Conservation (phyloP, 2,888 invertebrate species). For the Zaprionus obscuricornis region DNA sequence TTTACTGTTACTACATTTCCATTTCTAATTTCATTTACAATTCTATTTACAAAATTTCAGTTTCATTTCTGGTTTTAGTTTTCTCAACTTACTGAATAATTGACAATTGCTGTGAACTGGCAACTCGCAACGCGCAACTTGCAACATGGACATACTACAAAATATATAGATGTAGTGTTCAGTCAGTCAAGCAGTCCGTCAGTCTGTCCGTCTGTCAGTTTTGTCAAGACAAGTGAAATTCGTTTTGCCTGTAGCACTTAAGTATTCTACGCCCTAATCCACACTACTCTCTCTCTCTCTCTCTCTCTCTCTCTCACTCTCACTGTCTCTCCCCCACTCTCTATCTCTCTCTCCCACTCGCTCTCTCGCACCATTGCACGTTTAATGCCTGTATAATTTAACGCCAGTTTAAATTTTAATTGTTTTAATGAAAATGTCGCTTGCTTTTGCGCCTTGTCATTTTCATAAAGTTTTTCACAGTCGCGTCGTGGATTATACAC, state of each 20-base stretch:
- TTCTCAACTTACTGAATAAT: slow-evolving; percentile 55
- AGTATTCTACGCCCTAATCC: no score
- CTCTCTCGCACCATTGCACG: slow-evolving; percentile 50
- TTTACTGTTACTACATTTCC: no score
- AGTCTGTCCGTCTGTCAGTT: no score
- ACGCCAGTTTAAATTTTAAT: slow-evolving; percentile 82
- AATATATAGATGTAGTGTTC: no score
- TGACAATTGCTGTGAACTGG: slow-evolving; percentile 37
- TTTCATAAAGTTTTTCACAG: slow-evolving; percentile 71
- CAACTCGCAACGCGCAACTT: no score
- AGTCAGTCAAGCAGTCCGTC: no score
- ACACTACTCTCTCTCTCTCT: slow-evolving; percentile 35
- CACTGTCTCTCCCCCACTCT: background rate
- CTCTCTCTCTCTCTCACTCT: no score
- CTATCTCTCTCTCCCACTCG: no score
- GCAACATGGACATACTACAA: no score
- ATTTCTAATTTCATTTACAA: slow-evolving; percentile 20
- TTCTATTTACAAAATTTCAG: background rate
- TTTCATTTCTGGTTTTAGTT: slow-evolving; percentile 7
- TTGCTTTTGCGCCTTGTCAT: slow-evolving; percentile 64
- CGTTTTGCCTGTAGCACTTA: slow-evolving; percentile 28
- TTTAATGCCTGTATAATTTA: slow-evolving; percentile 80
- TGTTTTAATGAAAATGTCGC: slow-evolving; percentile 80
- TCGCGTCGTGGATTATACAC: slow-evolving; percentile 60
- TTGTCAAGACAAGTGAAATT: no score